Evolutionary conservation across 2,113 vertebrate genomes (phyloP), one percentile per base, ranked within the genome.

Genomic region (Falcunculus frontatus): DNA sequence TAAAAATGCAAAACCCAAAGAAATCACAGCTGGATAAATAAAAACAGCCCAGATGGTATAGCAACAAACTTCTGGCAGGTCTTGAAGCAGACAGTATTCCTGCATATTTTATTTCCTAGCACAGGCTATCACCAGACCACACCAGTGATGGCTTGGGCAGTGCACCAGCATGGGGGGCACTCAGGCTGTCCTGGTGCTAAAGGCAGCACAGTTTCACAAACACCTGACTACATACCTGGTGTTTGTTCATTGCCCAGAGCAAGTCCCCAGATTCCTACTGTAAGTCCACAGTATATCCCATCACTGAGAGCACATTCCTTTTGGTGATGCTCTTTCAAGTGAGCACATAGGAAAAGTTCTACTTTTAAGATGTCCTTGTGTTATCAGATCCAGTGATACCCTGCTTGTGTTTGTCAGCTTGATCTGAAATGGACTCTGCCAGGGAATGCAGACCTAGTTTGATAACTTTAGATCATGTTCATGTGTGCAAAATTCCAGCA

Each of bases 1-100:
- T 98, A 98, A 98, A 97, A 96, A 97, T 98, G 96, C 94, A 98
- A 97, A 97, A 85, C 91, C 72, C 89, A 94, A 97, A 96, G 97
- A 98, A 97, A 93, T 92, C 97, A 97, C 97, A 98, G 96, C 98
- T 97, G 97, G 97, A 97, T 97, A 96, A 98, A 97, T 97, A 93
- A 97, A 97, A 97, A 86, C 94, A 95, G 95, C 92, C 97, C 97
- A 97, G 97, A 98, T 97, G 97, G 97, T 82, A 79, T 79, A 95
- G 94, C 91, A 97, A 89, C 95, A 97, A 97, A 97, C 96, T 97
- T 97, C 97, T 97, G 96, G 96, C 96, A 96, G 92, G 86, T 96
- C 95, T 96, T 79, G 91, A 94, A 95, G 96, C 91, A 96, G 94
- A 98, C 89, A 95, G 88, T 91, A 97, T 95, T 98, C 94, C 91